Evolutionary conservation across 2,113 vertebrate genomes (phyloP).

Genomic region (Holacanthus passer): DNA sequence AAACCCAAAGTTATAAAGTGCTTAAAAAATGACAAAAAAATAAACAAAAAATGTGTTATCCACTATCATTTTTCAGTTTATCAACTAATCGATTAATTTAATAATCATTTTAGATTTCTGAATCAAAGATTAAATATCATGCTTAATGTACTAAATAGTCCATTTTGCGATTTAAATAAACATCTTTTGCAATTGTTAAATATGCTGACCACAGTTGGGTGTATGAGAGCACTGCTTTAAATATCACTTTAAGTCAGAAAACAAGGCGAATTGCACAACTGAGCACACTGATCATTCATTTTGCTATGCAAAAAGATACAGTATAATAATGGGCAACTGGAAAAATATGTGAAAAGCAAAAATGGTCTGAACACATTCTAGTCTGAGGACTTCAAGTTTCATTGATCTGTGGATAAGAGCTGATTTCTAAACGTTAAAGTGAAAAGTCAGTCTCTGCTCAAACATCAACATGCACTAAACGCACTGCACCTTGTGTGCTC

Average conservation of each 20-base stretch:
- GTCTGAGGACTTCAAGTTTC: neutral
- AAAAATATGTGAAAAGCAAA: neutral
- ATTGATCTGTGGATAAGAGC: neutral
- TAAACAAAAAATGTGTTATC: too few relatives aligned
- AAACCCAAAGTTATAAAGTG: neutral
- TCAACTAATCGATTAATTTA: neutral
- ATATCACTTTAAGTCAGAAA: neutral
- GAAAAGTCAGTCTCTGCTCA: too few relatives aligned
- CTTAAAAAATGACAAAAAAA: too few relatives aligned
- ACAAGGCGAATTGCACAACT: neutral
- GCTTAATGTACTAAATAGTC: neutral
- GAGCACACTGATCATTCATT: neutral
- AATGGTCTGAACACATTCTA: neutral
- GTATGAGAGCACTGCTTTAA: neutral
- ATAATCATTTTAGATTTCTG: neutral
- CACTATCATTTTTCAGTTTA: neutral
- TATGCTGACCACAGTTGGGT: neutral
- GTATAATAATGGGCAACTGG: neutral
- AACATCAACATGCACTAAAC: constrained; percentile 3
- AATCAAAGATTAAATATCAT: neutral
- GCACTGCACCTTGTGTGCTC: constrained; percentile 25
- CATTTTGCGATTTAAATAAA: neutral
- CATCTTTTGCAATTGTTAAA: neutral
- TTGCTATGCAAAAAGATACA: neutral
- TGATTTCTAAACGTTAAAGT: neutral